Evolutionary conservation across 2,113 vertebrate genomes (phyloP), one percentile per base, ranked within the genome.

Genomic region (Alaudala cheleensis): DNA sequence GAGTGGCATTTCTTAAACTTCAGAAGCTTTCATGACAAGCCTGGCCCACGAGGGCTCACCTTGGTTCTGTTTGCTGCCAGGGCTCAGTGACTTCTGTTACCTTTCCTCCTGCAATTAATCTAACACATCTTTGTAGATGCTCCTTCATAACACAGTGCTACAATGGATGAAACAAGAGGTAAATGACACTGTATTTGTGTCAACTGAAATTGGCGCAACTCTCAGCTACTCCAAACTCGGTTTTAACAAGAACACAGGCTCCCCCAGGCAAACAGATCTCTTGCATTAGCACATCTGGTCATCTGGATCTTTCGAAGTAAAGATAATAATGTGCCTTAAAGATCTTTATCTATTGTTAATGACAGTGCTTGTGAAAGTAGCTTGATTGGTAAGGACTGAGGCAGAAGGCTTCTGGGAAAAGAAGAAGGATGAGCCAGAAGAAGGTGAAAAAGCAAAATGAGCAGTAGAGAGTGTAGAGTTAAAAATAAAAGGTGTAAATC

Each of bases 341-440:
- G 77, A 67, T n/a, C 72, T 94, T 84, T 94, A 92, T 86, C 72
- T 91, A 79, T 94, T 89, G 78, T 95, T 95, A 94, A 89, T 88
- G 91, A 23, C n/a, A 73, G 20, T 18, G 34, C 21, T 78, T 83
- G 56, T 73, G 56, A 73, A 91, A 89, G 84, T 40, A 81, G 26
- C 26, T 64, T 84, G 78, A 56, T 19, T 84, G 61, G 60, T 89
- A 71, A 47, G 39, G 78, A 71, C 56, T 47, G 60, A 91, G 69
- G 51, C 18, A 81, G 60, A 65, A 81, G 42, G 47, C 70, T 87
- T 96, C 87, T 89, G 81, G 47, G 81, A 96, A 94, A 17, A 71
- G 39, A 81, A 9, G 19, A 65, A 74, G n/a, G 39, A 39, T 54
- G 40, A 79, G 61, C 34, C 61, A 86, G 78, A 79, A 93, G 77